Conservation (phyloP, 2,888 invertebrate genomes). For the Hofmannophila pseudospretella region DNA sequence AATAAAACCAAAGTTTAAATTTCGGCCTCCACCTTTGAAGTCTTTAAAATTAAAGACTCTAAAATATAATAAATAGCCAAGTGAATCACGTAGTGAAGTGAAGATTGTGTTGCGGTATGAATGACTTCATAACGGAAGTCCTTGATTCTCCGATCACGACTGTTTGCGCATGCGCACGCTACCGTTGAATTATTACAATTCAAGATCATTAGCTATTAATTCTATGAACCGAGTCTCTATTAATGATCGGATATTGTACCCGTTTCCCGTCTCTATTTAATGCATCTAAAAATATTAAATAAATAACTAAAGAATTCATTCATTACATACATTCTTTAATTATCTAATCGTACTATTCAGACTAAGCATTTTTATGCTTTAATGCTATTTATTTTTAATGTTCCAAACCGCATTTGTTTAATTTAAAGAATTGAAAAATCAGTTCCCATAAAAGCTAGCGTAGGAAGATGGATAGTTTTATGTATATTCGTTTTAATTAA, state of each 20-base stretch:
- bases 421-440: constrained; percentile 1
- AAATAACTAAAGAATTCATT: too few species aligned
- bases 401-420: too few species aligned
- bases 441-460: constrained; percentile 3
- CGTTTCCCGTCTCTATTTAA: not conserved
- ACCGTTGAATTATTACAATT: constrained; percentile 8
- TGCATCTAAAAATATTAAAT: too few species aligned
- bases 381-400: too few species aligned
- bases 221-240: not conserved
- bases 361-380: too few species aligned
- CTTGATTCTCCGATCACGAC: constrained; percentile 32
- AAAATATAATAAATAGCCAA: constrained; percentile 18
- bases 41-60: too few species aligned
- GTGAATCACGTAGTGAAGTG: constrained; percentile 29
- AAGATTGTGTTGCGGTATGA: constrained; percentile 19
- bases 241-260: not conserved
- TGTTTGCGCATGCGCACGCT: constrained; percentile 10
- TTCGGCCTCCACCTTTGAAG: too few species aligned
- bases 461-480: constrained; percentile 8
- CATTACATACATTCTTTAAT: too few species aligned
- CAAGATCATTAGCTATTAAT: constrained; percentile 1
- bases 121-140: constrained; percentile 39
- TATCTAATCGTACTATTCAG: too few species aligned
- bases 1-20: too few species aligned
- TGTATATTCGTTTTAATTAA: constrained; percentile 12